Evolutionary conservation across 2,113 vertebrate species (phyloP).

Genomic region (Bungarus multicinctus): DNA sequence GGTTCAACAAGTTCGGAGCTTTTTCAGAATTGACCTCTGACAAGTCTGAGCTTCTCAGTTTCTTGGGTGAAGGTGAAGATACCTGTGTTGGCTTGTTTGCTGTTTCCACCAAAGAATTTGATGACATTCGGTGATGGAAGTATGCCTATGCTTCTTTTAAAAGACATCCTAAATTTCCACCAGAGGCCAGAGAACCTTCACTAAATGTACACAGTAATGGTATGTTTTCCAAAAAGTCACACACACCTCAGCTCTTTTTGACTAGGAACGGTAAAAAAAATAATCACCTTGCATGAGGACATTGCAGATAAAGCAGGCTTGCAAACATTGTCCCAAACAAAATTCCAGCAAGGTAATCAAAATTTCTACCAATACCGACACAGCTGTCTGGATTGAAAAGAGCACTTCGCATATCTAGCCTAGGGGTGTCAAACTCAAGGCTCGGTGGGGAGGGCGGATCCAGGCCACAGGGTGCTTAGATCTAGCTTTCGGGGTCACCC

Average conservation of each 20-base stretch:
- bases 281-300: background rate
- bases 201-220: background rate
- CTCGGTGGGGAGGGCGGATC: too few species aligned
- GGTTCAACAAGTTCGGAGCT: background rate
- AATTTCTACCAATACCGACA: background rate
- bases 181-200: background rate
- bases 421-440: too few species aligned
- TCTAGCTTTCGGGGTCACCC: too few species aligned
- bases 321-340: background rate
- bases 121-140: background rate
- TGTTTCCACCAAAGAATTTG: background rate
- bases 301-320: background rate
- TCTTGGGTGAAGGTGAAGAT: background rate
- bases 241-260: background rate
- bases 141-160: background rate
- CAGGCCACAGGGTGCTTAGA: too few species aligned
- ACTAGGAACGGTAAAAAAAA: background rate
- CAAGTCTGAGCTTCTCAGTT: background rate
- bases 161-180: background rate
- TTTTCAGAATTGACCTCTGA: background rate
- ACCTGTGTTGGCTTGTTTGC: background rate
- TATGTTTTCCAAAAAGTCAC: background rate
- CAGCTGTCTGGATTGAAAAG: background rate
- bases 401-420: background rate
- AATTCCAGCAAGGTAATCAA: background rate